phyloP scores from a whole-genome alignment of 2,888 invertebrate genomes.

The Cephonodes hylas region DNA sequence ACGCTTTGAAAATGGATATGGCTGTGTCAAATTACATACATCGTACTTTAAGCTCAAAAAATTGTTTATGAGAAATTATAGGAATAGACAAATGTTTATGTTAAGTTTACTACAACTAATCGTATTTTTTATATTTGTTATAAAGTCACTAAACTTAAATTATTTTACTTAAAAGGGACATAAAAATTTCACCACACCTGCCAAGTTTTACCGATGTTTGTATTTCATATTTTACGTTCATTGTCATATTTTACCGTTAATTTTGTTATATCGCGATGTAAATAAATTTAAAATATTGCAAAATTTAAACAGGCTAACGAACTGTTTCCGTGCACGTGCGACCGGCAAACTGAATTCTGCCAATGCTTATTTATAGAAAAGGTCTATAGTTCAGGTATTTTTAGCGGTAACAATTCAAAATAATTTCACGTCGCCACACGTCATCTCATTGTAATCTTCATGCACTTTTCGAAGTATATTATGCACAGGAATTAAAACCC shows the following conservation, averaged over 20 bases:
- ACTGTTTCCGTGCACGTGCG: background rate
- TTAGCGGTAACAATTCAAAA: slow-evolving; percentile 10
- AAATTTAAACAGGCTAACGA: background rate
- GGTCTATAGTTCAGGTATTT: background rate
- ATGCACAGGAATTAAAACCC: too few species aligned
- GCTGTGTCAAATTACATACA: background rate
- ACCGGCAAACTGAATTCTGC: background rate
- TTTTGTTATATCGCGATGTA: background rate
- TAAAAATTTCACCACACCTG: slow-evolving; percentile 52
- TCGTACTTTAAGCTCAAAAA: too few species aligned
- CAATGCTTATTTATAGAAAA: slow-evolving; percentile 5
- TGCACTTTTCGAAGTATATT: too few species aligned
- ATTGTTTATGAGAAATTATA: background rate
- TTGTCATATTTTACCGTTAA: slow-evolving; percentile 17
- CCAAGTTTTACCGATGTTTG: slow-evolving; percentile 56
- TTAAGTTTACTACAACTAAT: too few species aligned
- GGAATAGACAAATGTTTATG: background rate
- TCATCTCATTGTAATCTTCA: background rate
- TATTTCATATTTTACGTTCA: slow-evolving; percentile 57
- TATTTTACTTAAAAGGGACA: background rate
- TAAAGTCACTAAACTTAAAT: background rate
- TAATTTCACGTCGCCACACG: slow-evolving; percentile 12
- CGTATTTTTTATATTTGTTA: background rate
- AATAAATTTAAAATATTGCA: background rate
- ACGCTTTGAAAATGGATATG: background rate